Percentiles rank a stretch among this genome's conserved stretches.
These are phyloP conservation scores for Ectemnius continuus DNA, from an alignment of 2,888 invertebrate species.

Conservation along the genomic window DNA sequence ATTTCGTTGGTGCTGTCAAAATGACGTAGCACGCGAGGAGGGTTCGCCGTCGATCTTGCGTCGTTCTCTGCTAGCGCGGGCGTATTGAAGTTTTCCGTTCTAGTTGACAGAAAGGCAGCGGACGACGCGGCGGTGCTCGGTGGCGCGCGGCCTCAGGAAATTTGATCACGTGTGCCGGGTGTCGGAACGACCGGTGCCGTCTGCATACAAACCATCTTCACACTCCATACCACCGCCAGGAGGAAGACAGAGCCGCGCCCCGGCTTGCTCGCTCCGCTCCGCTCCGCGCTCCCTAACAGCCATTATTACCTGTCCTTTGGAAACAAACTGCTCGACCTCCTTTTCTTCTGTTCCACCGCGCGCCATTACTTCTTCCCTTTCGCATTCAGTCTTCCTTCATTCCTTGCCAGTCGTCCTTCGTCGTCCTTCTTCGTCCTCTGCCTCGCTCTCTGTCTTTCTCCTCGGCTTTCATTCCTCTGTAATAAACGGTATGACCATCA, in stretches of 20 bases:
- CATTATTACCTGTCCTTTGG: conserved; percentile 72
- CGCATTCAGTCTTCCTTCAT: background rate
- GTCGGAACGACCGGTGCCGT: conserved; percentile 69
- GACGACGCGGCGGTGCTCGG: background rate
- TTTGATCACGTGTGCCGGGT: conserved; percentile 72
- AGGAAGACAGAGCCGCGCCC: too few species aligned
- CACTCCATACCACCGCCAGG: conserved; percentile 44
- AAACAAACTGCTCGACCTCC: conserved; percentile 62
- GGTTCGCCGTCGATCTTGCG: background rate
- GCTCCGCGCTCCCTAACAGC: conserved; percentile 48
- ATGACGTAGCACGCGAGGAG: conserved; percentile 7
- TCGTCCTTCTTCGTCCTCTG: background rate
- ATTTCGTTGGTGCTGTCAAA: conserved; percentile 33
- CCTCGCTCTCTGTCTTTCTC: background rate
- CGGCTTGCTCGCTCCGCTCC: conserved; percentile 7
- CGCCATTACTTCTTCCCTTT: conserved; percentile 13
- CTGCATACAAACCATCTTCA: conserved; percentile 70
- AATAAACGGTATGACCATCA: too few species aligned
- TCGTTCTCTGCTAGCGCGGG: background rate
- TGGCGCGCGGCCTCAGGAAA: conserved; percentile 60
- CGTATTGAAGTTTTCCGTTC: conserved; percentile 58
- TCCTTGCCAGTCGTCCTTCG: too few species aligned
- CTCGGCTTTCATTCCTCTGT: background rate
- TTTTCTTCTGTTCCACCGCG: conserved; percentile 16
- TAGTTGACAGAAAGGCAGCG: conserved; percentile 53